Evolutionary conservation across 2,888 invertebrate genomes (phyloP), one percentile per base, ranked within the genome.

Genomic region (Notodonta ziczac): DNA sequence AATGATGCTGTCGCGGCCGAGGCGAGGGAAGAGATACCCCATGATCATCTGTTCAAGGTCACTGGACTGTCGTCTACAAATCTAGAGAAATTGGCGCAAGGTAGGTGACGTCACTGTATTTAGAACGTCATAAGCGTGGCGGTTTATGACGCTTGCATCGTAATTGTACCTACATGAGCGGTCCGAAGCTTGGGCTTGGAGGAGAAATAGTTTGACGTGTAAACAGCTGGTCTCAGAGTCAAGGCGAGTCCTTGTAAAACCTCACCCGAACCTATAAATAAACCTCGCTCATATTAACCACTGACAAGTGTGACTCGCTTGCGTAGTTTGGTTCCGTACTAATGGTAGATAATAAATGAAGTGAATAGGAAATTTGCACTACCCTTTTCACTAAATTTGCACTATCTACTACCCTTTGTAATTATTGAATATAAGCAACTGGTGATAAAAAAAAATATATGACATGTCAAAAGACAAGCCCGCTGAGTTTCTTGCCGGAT

Each of bases 41-140:
- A 91, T 54, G 91, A 89, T 62, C 92, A 93, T 59, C 79, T 93
- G 1, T 93, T 84, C 66, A 90, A 82, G 69, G 91, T 93, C 48
- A 93, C 93, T 0, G 93, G 92, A 24, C 72, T 93, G 55, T 91
- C 93, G 0, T 84, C 91, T 0, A 77, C 74, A 1, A 93, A 92
- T 70, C 75, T 93, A 73, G 90, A 92, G 70, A 92, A 92, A 67
- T 69, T 92, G 70, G 88, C 86, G 13, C 85, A 89, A 87, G 91
- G 93, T 93, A 84, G 0, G 77, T 65, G 13, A 46, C n/a, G 5
- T 46, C n/a, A 12, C 7, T 46, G 35, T 44, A 12, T 39, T 32
- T 6, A 2, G 24, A 35, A 35, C 35, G 35, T 35, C 35, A 35
- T 35, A 7, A 35, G 35, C 35, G 35, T 35, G 35, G 5, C 35